Conservation (phyloP, 2,113 vertebrate genomes). For the Cryptotis parvus region DNA sequence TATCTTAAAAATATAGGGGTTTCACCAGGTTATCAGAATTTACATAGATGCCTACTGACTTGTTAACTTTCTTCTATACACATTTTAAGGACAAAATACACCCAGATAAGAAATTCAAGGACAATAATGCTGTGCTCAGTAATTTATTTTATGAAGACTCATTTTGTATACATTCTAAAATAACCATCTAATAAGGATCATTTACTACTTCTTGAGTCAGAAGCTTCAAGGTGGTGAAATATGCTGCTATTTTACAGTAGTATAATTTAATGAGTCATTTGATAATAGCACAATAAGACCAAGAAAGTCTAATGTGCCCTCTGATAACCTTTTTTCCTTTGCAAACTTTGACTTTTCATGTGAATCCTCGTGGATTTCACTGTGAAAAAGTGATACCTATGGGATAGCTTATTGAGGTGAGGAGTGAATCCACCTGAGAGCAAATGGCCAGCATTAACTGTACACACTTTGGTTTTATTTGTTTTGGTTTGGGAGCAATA, state of each 20-base stretch:
- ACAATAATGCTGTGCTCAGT: background rate
- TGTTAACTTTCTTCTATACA: constrained; percentile 13
- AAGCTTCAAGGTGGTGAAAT: background rate
- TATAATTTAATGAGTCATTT: background rate
- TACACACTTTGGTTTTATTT: background rate
- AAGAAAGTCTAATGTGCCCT: background rate
- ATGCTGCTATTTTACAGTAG: constrained; percentile 14
- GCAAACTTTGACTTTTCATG: background rate
- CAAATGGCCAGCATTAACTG: background rate
- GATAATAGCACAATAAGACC: background rate
- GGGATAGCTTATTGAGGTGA: background rate
- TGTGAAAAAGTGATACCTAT: background rate
- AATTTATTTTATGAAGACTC: constrained; percentile 22
- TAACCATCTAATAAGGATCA: background rate
- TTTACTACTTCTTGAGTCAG: background rate
- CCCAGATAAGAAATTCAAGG: constrained; percentile 22
- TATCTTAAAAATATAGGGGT: background rate
- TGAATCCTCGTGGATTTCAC: background rate
- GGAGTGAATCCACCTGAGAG: background rate
- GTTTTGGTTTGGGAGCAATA: no score
- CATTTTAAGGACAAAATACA: constrained; percentile 4
- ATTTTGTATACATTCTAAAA: constrained; percentile 18
- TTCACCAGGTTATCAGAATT: background rate
- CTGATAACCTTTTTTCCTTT: no score
- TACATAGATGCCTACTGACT: background rate